phyloP scores from a whole-genome alignment of 1,140 invertebrate genomes.

The Macrotrachela quadricornifera region DNA sequence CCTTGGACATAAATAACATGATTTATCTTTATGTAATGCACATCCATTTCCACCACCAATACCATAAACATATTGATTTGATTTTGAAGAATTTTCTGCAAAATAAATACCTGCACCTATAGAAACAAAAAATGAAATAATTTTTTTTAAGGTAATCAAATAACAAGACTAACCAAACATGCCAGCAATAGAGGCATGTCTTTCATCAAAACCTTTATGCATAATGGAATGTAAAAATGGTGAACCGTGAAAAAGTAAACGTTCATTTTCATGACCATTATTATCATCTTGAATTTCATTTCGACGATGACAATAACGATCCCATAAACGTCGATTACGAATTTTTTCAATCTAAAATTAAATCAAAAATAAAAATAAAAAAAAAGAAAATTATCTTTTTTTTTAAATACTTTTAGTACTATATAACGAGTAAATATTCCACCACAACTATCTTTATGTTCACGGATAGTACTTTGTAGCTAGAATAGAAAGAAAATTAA shows the following conservation, averaged over 20 bases:
- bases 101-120: slow-evolving; percentile 62
- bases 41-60: slow-evolving; percentile 91
- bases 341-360: slow-evolving; percentile 57
- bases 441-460: no score
- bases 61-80: slow-evolving; percentile 82
- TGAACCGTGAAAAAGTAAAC: slow-evolving; percentile 86
- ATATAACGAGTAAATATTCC: slow-evolving; percentile 31
- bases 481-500: no score
- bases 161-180: slow-evolving; percentile 51
- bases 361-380: slow-evolving; percentile 40
- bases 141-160: no score
- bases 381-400: no score
- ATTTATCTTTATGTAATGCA: slow-evolving; percentile 63
- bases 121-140: no score
- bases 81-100: slow-evolving; percentile 90
- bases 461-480: no score
- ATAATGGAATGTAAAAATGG: slow-evolving; percentile 92
- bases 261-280: slow-evolving; percentile 51
- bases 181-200: slow-evolving; percentile 84
- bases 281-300: slow-evolving; percentile 68
- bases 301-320: slow-evolving; percentile 65
- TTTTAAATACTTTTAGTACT: slow-evolving; percentile 79
- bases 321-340: slow-evolving; percentile 76
- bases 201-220: slow-evolving; percentile 88
- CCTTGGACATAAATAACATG: slow-evolving; percentile 49